Conservation (phyloP, 2,888 invertebrate genomes). For the Amphipoea oculea region DNA sequence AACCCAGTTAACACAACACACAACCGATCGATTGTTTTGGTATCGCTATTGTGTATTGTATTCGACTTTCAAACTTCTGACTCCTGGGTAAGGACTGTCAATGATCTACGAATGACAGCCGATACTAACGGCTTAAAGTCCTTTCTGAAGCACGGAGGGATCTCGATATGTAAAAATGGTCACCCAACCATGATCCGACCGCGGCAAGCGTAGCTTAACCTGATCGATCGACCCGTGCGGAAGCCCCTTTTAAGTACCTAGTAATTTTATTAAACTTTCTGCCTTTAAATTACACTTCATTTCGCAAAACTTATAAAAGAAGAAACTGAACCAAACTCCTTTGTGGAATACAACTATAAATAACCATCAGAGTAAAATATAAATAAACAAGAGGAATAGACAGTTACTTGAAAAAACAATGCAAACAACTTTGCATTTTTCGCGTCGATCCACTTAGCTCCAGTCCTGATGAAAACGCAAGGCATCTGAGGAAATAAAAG, state of each 20-base stretch:
- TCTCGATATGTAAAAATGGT: background rate
- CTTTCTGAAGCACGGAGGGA: too few species aligned
- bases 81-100: background rate
- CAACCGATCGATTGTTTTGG: too few species aligned
- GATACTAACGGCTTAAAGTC: too few species aligned
- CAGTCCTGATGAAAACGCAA: constrained; percentile 26
- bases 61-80: background rate
- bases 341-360: constrained; percentile 39
- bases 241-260: too few species aligned
- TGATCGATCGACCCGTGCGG: background rate
- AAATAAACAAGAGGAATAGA: constrained; percentile 24
- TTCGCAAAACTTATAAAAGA: background rate
- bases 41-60: too few species aligned
- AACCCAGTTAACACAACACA: background rate
- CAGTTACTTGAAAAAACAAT: constrained; percentile 38
- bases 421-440: constrained; percentile 45
- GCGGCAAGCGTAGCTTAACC: background rate
- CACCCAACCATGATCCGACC: background rate
- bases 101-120: too few species aligned
- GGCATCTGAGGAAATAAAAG: constrained; percentile 47
- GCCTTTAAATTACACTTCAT: background rate
- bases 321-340: constrained; percentile 15
- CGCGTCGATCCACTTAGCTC: constrained; percentile 60
- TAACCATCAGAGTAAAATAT: constrained; percentile 30
- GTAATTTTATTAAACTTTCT: background rate